Evolutionary conservation across 2,888 invertebrate species (phyloP).

Genomic region (Buathra laborator): DNA sequence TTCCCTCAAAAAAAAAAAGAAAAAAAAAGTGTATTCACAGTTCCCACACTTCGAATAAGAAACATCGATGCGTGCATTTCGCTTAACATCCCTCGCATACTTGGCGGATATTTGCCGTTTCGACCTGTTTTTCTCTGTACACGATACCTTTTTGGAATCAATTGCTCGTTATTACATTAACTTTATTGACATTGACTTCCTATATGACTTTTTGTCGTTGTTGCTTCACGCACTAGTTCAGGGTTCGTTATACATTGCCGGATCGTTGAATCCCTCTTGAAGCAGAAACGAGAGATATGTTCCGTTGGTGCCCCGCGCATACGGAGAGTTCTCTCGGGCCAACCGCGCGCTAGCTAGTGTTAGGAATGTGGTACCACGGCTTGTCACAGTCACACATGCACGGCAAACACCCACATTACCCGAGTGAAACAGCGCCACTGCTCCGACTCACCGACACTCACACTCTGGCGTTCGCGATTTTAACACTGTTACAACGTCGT

Average conservation of each 20-base stretch:
- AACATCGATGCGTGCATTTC: not conserved
- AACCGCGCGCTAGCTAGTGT: slow-evolving; percentile 79
- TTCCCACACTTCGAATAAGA: slow-evolving; percentile 3
- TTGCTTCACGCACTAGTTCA: not conserved
- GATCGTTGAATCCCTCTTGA: slow-evolving; percentile 32
- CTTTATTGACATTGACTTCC: slow-evolving; percentile 13
- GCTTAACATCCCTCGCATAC: slow-evolving; percentile 2
- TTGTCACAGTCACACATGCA: slow-evolving; percentile 84
- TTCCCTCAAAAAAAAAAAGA: not conserved
- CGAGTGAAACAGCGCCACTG: not conserved
- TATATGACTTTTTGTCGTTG: not conserved
- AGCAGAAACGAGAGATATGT: slow-evolving; percentile 60
- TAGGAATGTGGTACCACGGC: slow-evolving; percentile 85
- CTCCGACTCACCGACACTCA: slow-evolving; percentile 7
- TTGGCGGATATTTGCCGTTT: slow-evolving; percentile 28
- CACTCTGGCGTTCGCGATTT: slow-evolving; percentile 43
- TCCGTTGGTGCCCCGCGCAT: slow-evolving; percentile 62
- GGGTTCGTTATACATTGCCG: not conserved
- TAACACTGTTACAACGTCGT: slow-evolving; percentile 24
- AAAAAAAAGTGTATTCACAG: not conserved
- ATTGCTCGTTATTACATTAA: slow-evolving; percentile 14
- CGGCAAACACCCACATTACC: slow-evolving; percentile 49
- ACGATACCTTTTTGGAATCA: not conserved
- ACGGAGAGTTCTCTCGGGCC: slow-evolving; percentile 9
- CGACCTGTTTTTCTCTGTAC: slow-evolving; percentile 39